phyloP scores from a whole-genome alignment of 2,888 invertebrate species.

The Lamproptera curius region DNA sequence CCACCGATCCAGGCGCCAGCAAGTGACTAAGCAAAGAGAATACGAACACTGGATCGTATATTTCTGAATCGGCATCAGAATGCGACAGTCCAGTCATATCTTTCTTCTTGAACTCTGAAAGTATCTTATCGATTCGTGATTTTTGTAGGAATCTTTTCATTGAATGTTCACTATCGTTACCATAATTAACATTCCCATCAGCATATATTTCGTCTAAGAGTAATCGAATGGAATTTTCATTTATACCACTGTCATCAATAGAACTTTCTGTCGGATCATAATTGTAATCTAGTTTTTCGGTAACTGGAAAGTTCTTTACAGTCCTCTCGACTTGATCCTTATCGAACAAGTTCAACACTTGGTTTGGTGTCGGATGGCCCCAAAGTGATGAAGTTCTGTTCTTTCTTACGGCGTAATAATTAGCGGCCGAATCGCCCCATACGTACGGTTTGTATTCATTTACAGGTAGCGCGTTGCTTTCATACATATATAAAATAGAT shows the following conservation, averaged over 20 bases:
- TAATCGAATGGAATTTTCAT: constrained; percentile 24
- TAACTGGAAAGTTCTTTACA: constrained; percentile 83
- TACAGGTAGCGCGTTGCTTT: constrained; percentile 81
- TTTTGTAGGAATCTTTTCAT: constrained; percentile 39
- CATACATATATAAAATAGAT: constrained; percentile 82
- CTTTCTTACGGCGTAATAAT: constrained; percentile 84
- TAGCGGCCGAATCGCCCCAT: constrained; percentile 90
- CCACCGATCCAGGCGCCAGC: constrained; percentile 85
- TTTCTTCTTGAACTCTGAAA: constrained; percentile 31
- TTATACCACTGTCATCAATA: constrained; percentile 23
- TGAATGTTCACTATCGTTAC: constrained; percentile 42
- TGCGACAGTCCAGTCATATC: constrained; percentile 46
- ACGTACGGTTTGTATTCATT: constrained; percentile 86
- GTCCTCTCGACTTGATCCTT: constrained; percentile 81
- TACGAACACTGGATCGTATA: constrained; percentile 91
- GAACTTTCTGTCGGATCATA: constrained; percentile 46
- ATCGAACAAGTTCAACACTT: constrained; percentile 85
- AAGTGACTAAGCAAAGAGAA: constrained; percentile 87
- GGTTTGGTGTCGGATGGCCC: constrained; percentile 84
- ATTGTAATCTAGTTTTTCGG: constrained; percentile 74
- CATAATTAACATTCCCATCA: constrained; percentile 37
- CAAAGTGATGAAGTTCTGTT: constrained; percentile 75
- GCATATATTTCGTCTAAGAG: constrained; percentile 39
- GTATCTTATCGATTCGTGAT: constrained; percentile 36
- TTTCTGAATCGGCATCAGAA: constrained; percentile 44